These are phyloP conservation scores for Zoanthus gigantus DNA, from an alignment of 92 coral and sea anemone species.

Conservation along the genomic window DNA sequence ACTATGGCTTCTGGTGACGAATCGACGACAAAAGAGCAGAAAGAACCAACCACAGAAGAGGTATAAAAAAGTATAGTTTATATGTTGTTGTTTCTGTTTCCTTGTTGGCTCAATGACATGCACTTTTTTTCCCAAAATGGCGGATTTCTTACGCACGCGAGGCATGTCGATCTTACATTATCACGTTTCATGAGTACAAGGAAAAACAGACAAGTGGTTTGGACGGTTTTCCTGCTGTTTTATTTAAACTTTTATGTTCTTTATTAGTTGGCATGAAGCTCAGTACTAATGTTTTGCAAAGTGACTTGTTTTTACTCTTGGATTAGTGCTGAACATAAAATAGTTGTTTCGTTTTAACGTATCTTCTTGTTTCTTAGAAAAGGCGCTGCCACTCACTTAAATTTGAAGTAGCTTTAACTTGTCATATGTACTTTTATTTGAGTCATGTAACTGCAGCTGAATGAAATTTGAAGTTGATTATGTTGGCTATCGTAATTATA, in stretches of 20 bases:
- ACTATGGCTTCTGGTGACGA: slow-evolving; percentile 99
- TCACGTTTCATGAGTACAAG: slow-evolving; percentile 19
- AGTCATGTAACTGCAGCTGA: background rate
- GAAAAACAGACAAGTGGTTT: slow-evolving; percentile 21
- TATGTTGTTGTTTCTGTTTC: slow-evolving; percentile 14
- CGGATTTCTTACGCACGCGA: slow-evolving; percentile 47
- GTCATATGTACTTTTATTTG: background rate
- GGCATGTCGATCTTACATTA: background rate
- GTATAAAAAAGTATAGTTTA: slow-evolving; percentile 53
- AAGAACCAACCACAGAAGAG: slow-evolving; percentile 85
- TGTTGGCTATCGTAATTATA: too few relatives aligned
- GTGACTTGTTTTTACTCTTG: background rate
- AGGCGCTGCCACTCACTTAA: slow-evolving; percentile 3
- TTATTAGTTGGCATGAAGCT: background rate
- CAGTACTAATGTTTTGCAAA: background rate
- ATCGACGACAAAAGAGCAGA: slow-evolving; percentile 87
- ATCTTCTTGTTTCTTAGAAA: background rate
- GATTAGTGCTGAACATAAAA: background rate
- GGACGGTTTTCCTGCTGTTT: background rate
- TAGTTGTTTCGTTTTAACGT: slow-evolving; percentile 1
- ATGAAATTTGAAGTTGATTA: too few relatives aligned
- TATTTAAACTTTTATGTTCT: background rate
- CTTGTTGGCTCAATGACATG: background rate
- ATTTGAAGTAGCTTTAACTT: background rate
- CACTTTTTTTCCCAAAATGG: slow-evolving; percentile 33